Conservation (phyloP, 53 echinoderm and acorn worm genomes). For the Patiria pectinifera region DNA sequence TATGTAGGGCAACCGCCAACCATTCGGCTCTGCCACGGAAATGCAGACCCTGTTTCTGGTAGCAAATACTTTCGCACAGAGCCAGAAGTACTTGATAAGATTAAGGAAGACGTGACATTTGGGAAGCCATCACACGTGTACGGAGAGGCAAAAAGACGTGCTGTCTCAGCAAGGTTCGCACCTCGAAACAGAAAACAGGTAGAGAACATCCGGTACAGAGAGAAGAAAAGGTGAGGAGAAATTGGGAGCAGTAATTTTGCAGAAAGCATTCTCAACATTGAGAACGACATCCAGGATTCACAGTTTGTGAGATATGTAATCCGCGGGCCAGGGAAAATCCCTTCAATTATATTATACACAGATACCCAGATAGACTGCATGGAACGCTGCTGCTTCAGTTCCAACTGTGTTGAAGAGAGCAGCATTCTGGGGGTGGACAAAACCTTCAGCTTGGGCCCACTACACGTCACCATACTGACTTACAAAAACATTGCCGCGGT, state of each 20-base stretch:
- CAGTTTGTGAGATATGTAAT: conserved; percentile 6
- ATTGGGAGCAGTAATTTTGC: conserved; percentile 3
- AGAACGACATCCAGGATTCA: neutral
- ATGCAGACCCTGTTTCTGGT: conserved; percentile 5
- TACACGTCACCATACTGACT: neutral
- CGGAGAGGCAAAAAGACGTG: neutral
- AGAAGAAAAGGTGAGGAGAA: neutral
- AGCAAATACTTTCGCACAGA: conserved; percentile 16
- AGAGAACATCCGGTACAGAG: neutral
- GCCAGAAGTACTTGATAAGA: conserved; percentile 19
- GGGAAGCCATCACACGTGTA: neutral
- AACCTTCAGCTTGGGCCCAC: conserved; percentile 20
- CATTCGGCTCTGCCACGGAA: neutral
- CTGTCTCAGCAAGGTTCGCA: neutral
- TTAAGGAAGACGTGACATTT: conserved; percentile 11
- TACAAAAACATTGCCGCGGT: conserved; percentile 15
- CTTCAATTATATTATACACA: conserved; percentile 13
- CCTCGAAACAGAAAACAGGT: conserved; percentile 22
- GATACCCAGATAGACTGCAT: conserved; percentile 10
- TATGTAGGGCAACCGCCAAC: neutral
- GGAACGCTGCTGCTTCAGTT: neutral
- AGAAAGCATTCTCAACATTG: neutral
- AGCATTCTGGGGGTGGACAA: neutral
- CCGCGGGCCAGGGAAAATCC: conserved; percentile 16
- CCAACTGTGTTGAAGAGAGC: neutral